Percentiles rank a stretch among this genome's conserved stretches.
Evolutionary conservation across 2,888 invertebrate species (phyloP).

Genomic region (Dasypogon diadema): DNA sequence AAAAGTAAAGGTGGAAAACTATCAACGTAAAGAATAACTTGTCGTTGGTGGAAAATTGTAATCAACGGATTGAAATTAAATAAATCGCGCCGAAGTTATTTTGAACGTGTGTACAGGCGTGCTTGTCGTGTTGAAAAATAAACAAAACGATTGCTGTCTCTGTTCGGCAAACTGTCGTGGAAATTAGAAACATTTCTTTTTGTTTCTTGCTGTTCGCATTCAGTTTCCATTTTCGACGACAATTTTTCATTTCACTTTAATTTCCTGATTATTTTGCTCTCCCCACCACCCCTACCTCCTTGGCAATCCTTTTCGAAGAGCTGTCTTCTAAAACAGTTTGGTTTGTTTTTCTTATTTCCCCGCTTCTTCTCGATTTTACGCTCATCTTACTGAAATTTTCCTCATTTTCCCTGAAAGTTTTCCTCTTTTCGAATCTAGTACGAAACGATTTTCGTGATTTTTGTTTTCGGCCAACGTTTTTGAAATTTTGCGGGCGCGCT

Average conservation of each 20-base stretch:
- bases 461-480: conserved; percentile 26
- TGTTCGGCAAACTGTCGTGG: too few species aligned
- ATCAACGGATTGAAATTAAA: not conserved
- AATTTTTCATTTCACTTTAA: not conserved
- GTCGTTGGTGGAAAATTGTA: not conserved
- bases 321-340: not conserved
- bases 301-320: not conserved
- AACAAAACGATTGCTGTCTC: not conserved
- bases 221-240: too few species aligned
- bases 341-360: conserved; percentile 3
- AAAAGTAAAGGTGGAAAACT: not conserved
- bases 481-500: conserved; percentile 30
- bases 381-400: not conserved
- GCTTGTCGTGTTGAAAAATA: not conserved
- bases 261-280: conserved; percentile 23
- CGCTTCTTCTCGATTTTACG: not conserved
- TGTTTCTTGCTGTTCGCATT: too few species aligned
- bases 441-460: not conserved
- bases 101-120: not conserved
- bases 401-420: not conserved
- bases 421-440: conserved; percentile 35
- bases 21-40: not conserved
- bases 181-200: too few species aligned
- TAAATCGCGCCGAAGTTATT: not conserved
- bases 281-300: too few species aligned